Conservation (phyloP, 1,140 invertebrate genomes). For the Phthorimaea operculella region DNA sequence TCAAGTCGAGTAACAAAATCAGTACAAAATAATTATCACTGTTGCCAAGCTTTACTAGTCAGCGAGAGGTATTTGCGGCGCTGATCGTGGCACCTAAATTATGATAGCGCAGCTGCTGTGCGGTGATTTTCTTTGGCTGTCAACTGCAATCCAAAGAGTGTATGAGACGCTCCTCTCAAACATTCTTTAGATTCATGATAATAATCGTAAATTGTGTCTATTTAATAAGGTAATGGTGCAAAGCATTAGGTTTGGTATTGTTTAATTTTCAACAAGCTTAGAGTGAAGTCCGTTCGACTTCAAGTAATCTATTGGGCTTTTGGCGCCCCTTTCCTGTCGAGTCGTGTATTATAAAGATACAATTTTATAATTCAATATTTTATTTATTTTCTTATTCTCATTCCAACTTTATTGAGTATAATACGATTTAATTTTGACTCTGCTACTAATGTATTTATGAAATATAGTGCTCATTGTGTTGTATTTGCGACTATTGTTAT, state of each 20-base stretch:
- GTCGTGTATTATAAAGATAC: conserved; percentile 3
- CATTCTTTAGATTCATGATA: conserved; percentile 26
- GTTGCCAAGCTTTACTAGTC: conserved; percentile 35
- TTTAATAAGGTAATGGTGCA: conserved; percentile 42
- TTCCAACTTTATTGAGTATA: conserved; percentile 49
- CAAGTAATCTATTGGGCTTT: not conserved
- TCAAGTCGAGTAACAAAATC: not conserved
- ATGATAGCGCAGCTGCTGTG: too few species aligned
- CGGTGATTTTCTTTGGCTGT: conserved; percentile 19
- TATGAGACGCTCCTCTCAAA: conserved; percentile 1
- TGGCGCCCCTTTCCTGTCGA: not conserved
- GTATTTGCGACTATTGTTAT: conserved; percentile 46
- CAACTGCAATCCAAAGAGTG: conserved; percentile 8
- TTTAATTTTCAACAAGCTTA: not conserved
- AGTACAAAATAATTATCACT: not conserved
- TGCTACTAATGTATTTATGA: conserved; percentile 26
- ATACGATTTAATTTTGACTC: conserved; percentile 27
- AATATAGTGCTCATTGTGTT: conserved; percentile 48
- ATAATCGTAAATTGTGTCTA: conserved; percentile 26
- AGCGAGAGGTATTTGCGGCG: conserved; percentile 27
- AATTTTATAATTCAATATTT: conserved; percentile 14
- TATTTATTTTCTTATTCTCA: conserved; percentile 50
- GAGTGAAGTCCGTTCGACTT: not conserved
- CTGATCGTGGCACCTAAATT: conserved; percentile 1
- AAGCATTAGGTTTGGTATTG: conserved; percentile 28